Evolutionary conservation across 2,797 vertebrate genomes (phyloP).

Genomic region (Sebastes diploproa): DNA sequence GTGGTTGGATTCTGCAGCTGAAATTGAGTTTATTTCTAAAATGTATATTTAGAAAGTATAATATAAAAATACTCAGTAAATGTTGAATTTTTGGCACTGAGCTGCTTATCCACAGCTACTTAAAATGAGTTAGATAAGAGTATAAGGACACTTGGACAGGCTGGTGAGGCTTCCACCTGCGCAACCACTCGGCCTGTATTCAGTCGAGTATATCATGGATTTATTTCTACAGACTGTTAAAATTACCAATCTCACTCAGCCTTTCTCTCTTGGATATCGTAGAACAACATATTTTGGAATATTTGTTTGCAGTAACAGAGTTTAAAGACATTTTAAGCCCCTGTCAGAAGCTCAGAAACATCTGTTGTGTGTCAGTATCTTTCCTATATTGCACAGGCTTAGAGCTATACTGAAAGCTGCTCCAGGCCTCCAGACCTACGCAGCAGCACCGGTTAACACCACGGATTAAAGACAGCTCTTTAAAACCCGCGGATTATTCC

Average conservation of each 20-base stretch:
- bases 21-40: not conserved
- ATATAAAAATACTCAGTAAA: not conserved
- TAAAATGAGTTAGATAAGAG: not conserved
- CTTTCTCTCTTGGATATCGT: not conserved
- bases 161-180: not conserved
- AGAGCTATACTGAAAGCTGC: conserved; percentile 45
- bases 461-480: conserved; percentile 64
- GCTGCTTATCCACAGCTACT: not conserved
- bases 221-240: not conserved
- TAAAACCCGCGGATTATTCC: conserved; percentile 60
- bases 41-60: not conserved
- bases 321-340: conserved; percentile 37
- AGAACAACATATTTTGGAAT: conserved; percentile 7
- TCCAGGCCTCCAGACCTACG: conserved; percentile 42
- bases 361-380: conserved; percentile 52
- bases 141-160: not conserved
- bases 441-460: conserved; percentile 29
- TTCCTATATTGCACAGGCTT: conserved; percentile 50
- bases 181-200: not conserved
- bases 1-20: not conserved
- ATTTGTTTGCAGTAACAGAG: conserved; percentile 13
- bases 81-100: not conserved
- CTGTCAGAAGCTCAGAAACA: conserved; percentile 40
- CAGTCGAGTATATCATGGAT: not conserved
- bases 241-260: not conserved